phyloP scores from a whole-genome alignment of 2,888 invertebrate genomes.

The Xestia rhomboidea region DNA sequence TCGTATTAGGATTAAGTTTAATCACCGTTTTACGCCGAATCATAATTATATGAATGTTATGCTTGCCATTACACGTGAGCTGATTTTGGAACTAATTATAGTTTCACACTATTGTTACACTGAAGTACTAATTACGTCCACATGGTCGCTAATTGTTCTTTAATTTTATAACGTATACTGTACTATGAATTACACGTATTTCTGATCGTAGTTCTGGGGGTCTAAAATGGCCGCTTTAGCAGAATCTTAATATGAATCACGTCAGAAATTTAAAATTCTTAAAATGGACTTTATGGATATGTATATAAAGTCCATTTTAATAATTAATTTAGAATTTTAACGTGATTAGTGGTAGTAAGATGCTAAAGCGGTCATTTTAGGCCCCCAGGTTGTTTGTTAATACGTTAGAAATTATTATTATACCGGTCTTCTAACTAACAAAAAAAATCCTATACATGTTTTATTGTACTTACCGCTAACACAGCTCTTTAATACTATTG shows the following conservation, averaged over 20 bases:
- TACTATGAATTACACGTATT: background rate
- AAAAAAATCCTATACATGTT: constrained; percentile 9
- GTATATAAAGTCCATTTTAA: too few species aligned
- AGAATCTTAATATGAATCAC: too few species aligned
- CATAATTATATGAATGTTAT: constrained; percentile 3
- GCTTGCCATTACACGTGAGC: constrained; percentile 15
- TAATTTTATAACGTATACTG: constrained; percentile 24
- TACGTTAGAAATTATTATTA: background rate
- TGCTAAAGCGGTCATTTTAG: too few species aligned
- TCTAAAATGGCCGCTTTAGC: too few species aligned
- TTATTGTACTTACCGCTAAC: constrained; percentile 27
- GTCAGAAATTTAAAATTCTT: too few species aligned
- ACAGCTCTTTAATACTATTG: constrained; percentile 11
- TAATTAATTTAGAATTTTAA: too few species aligned
- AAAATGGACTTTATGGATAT: too few species aligned
- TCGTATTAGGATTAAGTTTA: constrained; percentile 23
- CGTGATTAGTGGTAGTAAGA: too few species aligned
- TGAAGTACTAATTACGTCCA: constrained; percentile 37
- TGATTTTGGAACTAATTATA: constrained; percentile 56
- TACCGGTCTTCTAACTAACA: background rate
- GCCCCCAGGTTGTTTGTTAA: too few species aligned
- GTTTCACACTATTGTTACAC: constrained; percentile 58
- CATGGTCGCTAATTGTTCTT: constrained; percentile 34
- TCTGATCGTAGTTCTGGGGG: background rate
- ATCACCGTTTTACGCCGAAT: constrained; percentile 24